Evolutionary conservation across 1,140 invertebrate genomes (phyloP).

Genomic region (Rhyzopertha dominica): DNA sequence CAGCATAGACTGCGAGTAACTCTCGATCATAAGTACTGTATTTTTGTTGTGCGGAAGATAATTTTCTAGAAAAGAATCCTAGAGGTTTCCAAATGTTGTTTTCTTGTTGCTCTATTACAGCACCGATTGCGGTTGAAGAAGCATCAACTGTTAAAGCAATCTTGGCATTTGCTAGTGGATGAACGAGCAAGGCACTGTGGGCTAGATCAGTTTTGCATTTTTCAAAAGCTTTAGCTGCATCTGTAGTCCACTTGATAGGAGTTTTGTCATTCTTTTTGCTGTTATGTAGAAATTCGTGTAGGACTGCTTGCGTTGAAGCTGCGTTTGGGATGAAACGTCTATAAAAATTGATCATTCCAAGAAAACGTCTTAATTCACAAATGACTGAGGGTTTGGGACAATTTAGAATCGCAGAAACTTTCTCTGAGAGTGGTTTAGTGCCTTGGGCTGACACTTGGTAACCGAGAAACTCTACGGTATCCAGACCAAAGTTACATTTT

Average conservation of each 20-base stretch:
- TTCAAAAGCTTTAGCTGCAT: constrained; percentile 22
- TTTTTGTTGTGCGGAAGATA: constrained; percentile 28
- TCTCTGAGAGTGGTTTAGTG: constrained; percentile 26
- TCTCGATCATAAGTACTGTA: constrained; percentile 42
- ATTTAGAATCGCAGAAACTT: constrained; percentile 28
- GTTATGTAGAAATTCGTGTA: constrained; percentile 22
- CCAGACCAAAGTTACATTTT: constrained; percentile 33
- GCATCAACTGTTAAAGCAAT: constrained; percentile 25
- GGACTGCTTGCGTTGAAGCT: constrained; percentile 23
- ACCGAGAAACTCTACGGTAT: constrained; percentile 34
- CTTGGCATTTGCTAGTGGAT: constrained; percentile 18
- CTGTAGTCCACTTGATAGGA: constrained; percentile 10
- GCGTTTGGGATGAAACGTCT: constrained; percentile 27
- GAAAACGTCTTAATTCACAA: constrained; percentile 37
- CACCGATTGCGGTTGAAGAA: constrained; percentile 30
- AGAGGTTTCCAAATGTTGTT: constrained; percentile 36
- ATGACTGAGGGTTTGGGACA: constrained; percentile 35
- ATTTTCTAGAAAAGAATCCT: constrained; percentile 41
- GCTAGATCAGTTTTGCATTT: constrained; percentile 25
- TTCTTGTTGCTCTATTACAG: constrained; percentile 28
- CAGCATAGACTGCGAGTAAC: constrained; percentile 38
- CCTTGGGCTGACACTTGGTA: constrained; percentile 36
- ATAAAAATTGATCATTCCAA: constrained; percentile 46
- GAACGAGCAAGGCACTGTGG: constrained; percentile 25
- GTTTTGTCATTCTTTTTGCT: constrained; percentile 31